phyloP scores from a whole-genome alignment of 1,140 invertebrate genomes.

The Drosophila repleta region DNA sequence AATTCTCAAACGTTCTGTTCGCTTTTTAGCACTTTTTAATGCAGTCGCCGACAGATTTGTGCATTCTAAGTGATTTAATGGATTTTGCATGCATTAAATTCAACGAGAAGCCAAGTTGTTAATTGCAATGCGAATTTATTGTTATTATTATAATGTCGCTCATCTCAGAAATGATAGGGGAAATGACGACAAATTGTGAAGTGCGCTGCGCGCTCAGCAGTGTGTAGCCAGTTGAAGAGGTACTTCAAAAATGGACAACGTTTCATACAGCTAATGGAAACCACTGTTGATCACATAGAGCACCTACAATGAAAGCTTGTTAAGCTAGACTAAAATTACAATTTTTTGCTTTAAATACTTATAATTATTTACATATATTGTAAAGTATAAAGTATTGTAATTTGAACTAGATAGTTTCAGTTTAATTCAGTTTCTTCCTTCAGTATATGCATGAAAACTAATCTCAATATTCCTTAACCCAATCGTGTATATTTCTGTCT shows the following conservation, averaged over 20 bases:
- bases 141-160: conserved; percentile 19
- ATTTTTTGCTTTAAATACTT: too few species aligned
- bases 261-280: conserved; percentile 8
- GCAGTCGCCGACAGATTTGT: conserved; percentile 24
- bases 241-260: conserved; percentile 1
- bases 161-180: conserved; percentile 39
- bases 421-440: too few species aligned
- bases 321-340: too few species aligned
- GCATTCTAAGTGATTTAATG: conserved; percentile 78
- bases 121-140: conserved; percentile 64
- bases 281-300: not conserved
- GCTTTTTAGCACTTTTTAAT: conserved; percentile 41
- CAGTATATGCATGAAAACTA: too few species aligned
- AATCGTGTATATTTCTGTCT: not conserved
- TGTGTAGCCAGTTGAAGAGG: conserved; percentile 44
- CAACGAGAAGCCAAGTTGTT: conserved; percentile 59
- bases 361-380: too few species aligned
- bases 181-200: conserved; percentile 47
- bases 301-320: too few species aligned
- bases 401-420: too few species aligned
- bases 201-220: conserved; percentile 31
- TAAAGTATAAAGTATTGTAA: too few species aligned
- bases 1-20: conserved; percentile 51
- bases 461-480: too few species aligned
- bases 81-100: conserved; percentile 73